Evolutionary conservation across 1,140 invertebrate genomes (phyloP).

Genomic region (Ctenoplectra terminalis): DNA sequence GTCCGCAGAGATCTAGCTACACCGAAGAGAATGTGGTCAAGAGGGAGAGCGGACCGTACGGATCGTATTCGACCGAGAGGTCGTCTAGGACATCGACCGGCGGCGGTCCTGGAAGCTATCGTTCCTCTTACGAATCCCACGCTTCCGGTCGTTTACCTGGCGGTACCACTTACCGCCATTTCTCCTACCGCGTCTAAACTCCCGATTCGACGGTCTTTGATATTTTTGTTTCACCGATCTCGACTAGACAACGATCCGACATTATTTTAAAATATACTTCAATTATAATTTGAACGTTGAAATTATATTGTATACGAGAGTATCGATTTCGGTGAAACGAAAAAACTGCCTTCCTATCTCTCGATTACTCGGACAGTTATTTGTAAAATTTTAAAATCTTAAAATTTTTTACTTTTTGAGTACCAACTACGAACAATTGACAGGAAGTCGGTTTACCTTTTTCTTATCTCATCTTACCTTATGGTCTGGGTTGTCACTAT

Average conservation of each 20-base stretch:
- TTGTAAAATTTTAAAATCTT: too few species aligned
- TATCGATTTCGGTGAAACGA: slow-evolving; percentile 27
- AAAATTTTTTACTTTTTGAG: too few species aligned
- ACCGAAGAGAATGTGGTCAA: slow-evolving; percentile 85
- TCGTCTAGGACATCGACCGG: slow-evolving; percentile 85
- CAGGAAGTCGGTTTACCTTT: slow-evolving; percentile 16
- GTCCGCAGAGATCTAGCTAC: slow-evolving; percentile 86
- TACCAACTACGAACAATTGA: neutral
- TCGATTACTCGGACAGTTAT: neutral
- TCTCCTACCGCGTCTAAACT: slow-evolving; percentile 91
- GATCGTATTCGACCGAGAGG: slow-evolving; percentile 89
- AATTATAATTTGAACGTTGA: neutral
- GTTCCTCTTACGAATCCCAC: slow-evolving; percentile 89
- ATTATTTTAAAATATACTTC: too few species aligned
- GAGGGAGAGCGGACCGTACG: slow-evolving; percentile 85
- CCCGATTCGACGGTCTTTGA: slow-evolving; percentile 21
- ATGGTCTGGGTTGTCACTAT: slow-evolving; percentile 14
- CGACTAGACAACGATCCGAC: neutral
- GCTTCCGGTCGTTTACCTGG: slow-evolving; percentile 90
- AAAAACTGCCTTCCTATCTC: slow-evolving; percentile 15
- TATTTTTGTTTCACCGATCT: slow-evolving; percentile 33
- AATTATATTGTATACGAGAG: neutral
- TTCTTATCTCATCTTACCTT: slow-evolving; percentile 4
- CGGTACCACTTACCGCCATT: slow-evolving; percentile 92
- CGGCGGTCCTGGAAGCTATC: slow-evolving; percentile 90